Evolutionary conservation across 2,888 invertebrate genomes (phyloP).

Genomic region (Melanargia galathea): DNA sequence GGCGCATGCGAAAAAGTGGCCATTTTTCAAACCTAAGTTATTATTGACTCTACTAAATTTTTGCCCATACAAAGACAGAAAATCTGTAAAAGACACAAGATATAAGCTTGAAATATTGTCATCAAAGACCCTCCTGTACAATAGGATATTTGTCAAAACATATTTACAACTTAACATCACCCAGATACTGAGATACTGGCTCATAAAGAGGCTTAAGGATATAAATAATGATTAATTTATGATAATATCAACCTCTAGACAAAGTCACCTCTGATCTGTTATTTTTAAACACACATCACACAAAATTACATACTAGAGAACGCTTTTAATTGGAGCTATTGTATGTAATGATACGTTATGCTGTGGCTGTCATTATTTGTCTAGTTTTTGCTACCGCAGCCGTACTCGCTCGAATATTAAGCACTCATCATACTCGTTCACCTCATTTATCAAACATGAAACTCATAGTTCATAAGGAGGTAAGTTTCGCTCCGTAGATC

Average conservation of each 20-base stretch:
- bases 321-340: slow-evolving; percentile 49
- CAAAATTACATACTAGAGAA: slow-evolving; percentile 46
- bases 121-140: background rate
- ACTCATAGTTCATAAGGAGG: background rate
- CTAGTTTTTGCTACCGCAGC: slow-evolving; percentile 47
- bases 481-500: too few species aligned
- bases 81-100: background rate
- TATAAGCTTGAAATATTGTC: slow-evolving; percentile 17
- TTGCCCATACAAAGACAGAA: background rate
- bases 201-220: slow-evolving; percentile 30
- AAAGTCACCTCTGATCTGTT: slow-evolving; percentile 48
- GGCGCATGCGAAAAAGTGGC: too few species aligned
- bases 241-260: slow-evolving; percentile 47
- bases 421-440: slow-evolving; percentile 9
- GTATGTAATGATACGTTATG: slow-evolving; percentile 49
- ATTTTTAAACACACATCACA: slow-evolving; percentile 44
- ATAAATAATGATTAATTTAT: slow-evolving; percentile 40
- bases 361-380: slow-evolving; percentile 45
- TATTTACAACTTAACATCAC: slow-evolving; percentile 20
- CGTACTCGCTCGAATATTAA: slow-evolving; percentile 27
- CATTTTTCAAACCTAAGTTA: too few species aligned
- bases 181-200: slow-evolving; percentile 13
- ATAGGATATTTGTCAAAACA: slow-evolving; percentile 20
- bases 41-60: background rate
- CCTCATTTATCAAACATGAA: background rate